Evolutionary conservation across 1,140 invertebrate species (phyloP).

Genomic region (Tyrophagus putrescentiae): DNA sequence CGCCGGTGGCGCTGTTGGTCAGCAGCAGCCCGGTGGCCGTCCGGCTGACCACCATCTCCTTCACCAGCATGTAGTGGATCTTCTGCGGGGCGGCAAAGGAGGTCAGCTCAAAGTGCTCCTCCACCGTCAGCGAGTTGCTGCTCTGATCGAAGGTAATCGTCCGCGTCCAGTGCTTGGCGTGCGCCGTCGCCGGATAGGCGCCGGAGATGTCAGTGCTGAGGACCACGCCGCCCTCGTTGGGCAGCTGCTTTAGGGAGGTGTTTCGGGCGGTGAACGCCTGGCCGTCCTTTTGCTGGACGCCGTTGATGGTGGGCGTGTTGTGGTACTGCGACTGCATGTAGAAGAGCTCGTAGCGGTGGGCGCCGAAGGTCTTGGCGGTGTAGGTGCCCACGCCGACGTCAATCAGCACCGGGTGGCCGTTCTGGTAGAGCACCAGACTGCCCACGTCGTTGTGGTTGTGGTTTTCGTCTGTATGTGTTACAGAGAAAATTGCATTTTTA

Average conservation of each 20-base stretch:
- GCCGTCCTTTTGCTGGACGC: background rate
- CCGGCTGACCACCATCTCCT: background rate
- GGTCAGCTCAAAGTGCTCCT: background rate
- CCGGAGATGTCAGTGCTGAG: background rate
- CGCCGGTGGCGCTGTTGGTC: background rate
- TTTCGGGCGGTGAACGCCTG: background rate
- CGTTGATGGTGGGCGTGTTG: slow-evolving; percentile 14
- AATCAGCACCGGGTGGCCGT: background rate
- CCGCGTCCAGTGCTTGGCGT: background rate
- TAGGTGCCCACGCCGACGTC: slow-evolving; percentile 5
- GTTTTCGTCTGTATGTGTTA: background rate
- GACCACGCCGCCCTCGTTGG: background rate
- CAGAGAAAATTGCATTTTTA: background rate
- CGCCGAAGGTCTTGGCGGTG: slow-evolving; percentile 1
- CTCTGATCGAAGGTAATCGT: background rate
- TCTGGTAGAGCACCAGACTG: background rate
- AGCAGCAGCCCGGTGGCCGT: background rate
- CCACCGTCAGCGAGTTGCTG: background rate
- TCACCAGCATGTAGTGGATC: background rate
- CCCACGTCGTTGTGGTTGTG: slow-evolving; percentile 16
- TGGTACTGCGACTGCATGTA: slow-evolving; percentile 1
- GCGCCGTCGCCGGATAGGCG: background rate
- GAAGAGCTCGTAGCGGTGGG: background rate
- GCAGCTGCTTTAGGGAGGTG: background rate
- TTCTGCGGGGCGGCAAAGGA: background rate